Base-by-base conservation (phyloP, 2,797 vertebrate species). In the Falco novaeseelandiae region DNA sequence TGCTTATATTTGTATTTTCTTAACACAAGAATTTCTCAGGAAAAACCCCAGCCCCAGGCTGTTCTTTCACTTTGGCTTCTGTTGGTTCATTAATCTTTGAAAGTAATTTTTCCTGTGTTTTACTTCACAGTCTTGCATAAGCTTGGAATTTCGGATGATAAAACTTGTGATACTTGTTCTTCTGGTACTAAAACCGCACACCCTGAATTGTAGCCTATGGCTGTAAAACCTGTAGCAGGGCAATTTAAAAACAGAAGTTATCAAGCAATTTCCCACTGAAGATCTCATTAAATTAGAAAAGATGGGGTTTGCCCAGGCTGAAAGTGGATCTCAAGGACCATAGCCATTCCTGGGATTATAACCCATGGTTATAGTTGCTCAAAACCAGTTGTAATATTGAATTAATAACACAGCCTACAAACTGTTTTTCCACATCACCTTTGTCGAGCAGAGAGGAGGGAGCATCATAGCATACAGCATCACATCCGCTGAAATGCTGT, bases 121-220 rank as follows among this genome's bases (percentile, higher is more conserved):
- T 79, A 55, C 71, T 95, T 95, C 49, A 44, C 9, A 48, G 9
- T 77, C 70, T 92, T 79, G 46, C 49, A 19, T 22, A 85, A 62
- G 13, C 44, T 67, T 89, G 57, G 40, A 44, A 78, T 55, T 92
- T 90, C 67, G 83, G 14, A 46, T 65, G 15, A 82, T 57, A 95
- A 96, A 97, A 91, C 92, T 57, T 74, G 89, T 42, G 21, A 66
- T 59, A 88, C 93, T 73, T 51, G 84, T 92, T 97, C 66, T 94
- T 71, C 79, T 40, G 34, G 67, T 81, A 59, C 9, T 87, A 48
- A 89, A 93, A 57, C 44, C 67, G 80, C 67, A 55, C 49, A n/a
- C 7, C 34, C 58, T 80, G 46, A 58, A 29, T 42, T n/a, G 34
- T 48, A 89, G 82, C 73, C 71, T 73, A 32, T 40, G 65, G 73